phyloP scores from a whole-genome alignment of 2,797 vertebrate species.

The Lutjanus argentimaculatus region DNA sequence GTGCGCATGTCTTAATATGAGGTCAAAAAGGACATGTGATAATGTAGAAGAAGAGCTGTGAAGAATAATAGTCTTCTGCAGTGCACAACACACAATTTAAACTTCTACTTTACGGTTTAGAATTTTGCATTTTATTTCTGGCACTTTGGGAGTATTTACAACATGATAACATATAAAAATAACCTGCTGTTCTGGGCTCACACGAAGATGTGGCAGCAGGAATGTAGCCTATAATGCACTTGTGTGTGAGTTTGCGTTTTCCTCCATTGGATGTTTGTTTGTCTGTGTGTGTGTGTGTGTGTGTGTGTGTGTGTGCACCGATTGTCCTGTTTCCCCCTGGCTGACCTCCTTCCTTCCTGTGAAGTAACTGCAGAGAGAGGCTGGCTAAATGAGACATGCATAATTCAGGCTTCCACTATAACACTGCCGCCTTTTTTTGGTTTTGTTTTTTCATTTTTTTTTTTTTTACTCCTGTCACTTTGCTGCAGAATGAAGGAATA shows the following conservation, averaged over 20 bases:
- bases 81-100: not conserved
- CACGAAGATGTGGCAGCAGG: not conserved
- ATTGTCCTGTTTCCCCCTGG: constrained; percentile 53
- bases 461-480: constrained; percentile 38
- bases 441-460: not conserved
- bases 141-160: constrained; percentile 2
- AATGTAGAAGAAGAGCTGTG: not conserved
- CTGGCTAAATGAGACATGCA: constrained; percentile 67
- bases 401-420: constrained; percentile 63
- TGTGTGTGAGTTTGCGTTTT: not conserved
- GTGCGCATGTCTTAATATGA: not conserved
- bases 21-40: not conserved
- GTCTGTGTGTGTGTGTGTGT: not conserved
- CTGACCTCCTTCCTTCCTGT: constrained; percentile 59
- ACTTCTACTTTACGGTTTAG: not conserved
- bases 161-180: constrained; percentile 26
- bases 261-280: not conserved
- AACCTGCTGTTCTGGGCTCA: not conserved
- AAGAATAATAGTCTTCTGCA: not conserved
- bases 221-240: not conserved
- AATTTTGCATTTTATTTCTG: not conserved
- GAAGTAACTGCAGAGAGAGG: constrained; percentile 51
- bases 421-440: constrained; percentile 25
- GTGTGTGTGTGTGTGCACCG: not conserved
- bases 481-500: constrained; percentile 27